phyloP scores from a whole-genome alignment of 2,888 invertebrate genomes.

The Prosopocoilus inquinatus region DNA sequence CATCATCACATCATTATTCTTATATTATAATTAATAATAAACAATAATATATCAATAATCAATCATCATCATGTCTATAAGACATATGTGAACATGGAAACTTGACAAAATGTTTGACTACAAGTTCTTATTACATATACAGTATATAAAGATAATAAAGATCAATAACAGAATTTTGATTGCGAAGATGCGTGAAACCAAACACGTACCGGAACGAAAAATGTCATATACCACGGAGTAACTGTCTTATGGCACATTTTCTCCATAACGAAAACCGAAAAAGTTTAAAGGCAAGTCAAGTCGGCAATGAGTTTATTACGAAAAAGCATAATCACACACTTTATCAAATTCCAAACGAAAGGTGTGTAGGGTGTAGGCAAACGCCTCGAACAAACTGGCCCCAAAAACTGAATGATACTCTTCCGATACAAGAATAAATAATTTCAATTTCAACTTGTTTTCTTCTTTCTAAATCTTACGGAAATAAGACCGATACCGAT shows the following conservation, averaged over 20 bases:
- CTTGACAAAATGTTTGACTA: slow-evolving; percentile 52
- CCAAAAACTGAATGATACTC: slow-evolving; percentile 41
- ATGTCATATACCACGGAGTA: slow-evolving; percentile 20
- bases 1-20: slow-evolving; percentile 68
- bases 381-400: slow-evolving; percentile 33
- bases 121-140: slow-evolving; percentile 26
- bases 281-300: slow-evolving; percentile 41
- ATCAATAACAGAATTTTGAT: slow-evolving; percentile 31
- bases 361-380: slow-evolving; percentile 37
- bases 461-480: slow-evolving; percentile 27
- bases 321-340: slow-evolving; percentile 45
- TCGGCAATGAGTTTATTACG: slow-evolving; percentile 36
- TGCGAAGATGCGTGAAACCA: slow-evolving; percentile 19
- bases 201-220: slow-evolving; percentile 27
- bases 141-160: slow-evolving; percentile 28
- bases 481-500: slow-evolving; percentile 28
- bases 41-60: slow-evolving; percentile 52
- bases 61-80: slow-evolving; percentile 46
- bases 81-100: slow-evolving; percentile 49
- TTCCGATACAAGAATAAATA: slow-evolving; percentile 45
- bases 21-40: slow-evolving; percentile 51
- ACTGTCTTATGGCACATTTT: slow-evolving; percentile 30
- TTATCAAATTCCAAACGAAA: slow-evolving; percentile 47
- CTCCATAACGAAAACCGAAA: slow-evolving; percentile 18
- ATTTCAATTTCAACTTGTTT: slow-evolving; percentile 42